Evolutionary conservation across 1,140 invertebrate genomes (phyloP), one percentile per base, ranked within the genome.

Genomic region (Drosophila nannoptera): DNA sequence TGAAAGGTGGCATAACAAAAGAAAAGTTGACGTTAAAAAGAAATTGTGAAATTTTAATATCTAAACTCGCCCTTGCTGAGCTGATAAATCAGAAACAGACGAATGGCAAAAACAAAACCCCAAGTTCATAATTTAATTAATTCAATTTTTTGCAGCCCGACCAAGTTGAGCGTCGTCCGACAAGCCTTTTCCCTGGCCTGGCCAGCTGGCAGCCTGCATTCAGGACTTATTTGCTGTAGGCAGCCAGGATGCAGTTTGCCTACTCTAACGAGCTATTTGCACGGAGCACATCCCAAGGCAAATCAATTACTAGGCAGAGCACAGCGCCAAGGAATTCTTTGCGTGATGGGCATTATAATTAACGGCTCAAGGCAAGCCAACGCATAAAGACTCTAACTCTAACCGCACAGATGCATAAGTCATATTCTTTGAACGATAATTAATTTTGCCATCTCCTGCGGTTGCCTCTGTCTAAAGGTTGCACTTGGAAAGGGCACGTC

Each of bases 1-100:
- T 46, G 31, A 31, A 64, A 69, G 54, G 42, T 69, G 66, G 62
- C 60, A 53, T 45, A 61, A 54, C 52, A 60, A 48, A 46, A 46
- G 9, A 22, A 48, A 67, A 36, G 33, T 31, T n/a, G 7, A 11
- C 40, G n/a, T 11, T 5, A 54, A 54, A 54, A 32, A 11, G 32
- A 53, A 49, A 55, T 35, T 22, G 43, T 45, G 54, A 49, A 29
- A n/a, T 63, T 69, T 61, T 55, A 63, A 32, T 55, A 54, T 69
- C 46, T 8, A 62, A 22, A 55, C 35, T 48, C 42, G 7, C 12
- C 14, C 2, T 22, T 14, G 29, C 11, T 46, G 32, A 38, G 33
- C 9, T 36, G 50, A 56, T 50, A 55, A 56, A 54, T 40, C 46
- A 22, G n/a, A 29, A 32, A n/a, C 48, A 52, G 66, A 33, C 12